Conservation (phyloP, 2,888 invertebrate genomes). For the Oeneis ivallda region DNA sequence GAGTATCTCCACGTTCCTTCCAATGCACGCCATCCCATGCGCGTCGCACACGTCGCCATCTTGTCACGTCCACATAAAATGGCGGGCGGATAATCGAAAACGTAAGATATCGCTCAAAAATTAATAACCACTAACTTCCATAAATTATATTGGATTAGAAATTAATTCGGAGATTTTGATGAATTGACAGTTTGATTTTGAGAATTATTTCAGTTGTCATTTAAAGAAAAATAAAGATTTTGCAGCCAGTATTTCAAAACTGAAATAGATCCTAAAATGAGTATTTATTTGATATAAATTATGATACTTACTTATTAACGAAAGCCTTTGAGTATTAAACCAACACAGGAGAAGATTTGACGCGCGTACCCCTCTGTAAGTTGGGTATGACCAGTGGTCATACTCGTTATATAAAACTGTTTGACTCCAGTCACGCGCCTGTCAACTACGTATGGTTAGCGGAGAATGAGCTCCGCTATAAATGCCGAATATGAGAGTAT, state of each 20-base stretch:
- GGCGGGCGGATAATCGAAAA: conserved; percentile 17
- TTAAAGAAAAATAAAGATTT: not conserved
- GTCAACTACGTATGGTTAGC: too few relatives aligned
- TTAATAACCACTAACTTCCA: not conserved
- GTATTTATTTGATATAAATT: too few relatives aligned
- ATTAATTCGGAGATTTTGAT: not conserved
- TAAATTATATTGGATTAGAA: not conserved
- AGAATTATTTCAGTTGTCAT: not conserved
- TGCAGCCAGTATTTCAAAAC: not conserved
- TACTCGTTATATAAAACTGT: too few relatives aligned
- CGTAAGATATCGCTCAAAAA: not conserved
- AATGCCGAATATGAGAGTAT: too few relatives aligned
- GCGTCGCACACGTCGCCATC: conserved; percentile 78
- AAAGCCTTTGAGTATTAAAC: too few relatives aligned
- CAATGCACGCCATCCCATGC: conserved; percentile 79
- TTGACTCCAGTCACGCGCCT: too few relatives aligned
- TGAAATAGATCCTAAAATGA: too few relatives aligned
- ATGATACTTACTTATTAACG: too few relatives aligned
- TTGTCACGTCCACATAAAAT: conserved; percentile 41
- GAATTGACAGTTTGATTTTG: not conserved
- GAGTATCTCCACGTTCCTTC: conserved; percentile 74
- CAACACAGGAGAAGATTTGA: too few relatives aligned
- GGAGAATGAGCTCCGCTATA: too few relatives aligned
- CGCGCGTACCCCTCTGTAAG: too few relatives aligned
- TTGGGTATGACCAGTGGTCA: too few relatives aligned